Conservation (phyloP, 2,797 vertebrate species). For the Pantherophis alleghaniensis region DNA sequence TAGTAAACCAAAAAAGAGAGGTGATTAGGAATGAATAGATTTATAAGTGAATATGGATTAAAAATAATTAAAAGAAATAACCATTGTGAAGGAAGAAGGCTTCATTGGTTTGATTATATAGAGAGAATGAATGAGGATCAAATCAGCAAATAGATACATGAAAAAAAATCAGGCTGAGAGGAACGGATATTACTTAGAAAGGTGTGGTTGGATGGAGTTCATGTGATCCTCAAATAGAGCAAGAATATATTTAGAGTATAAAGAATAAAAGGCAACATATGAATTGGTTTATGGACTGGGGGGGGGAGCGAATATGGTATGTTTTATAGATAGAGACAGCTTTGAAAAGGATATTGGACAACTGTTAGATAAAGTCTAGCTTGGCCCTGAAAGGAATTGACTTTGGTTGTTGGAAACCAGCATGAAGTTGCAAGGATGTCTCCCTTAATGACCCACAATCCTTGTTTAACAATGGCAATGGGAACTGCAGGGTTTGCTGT, state of each 20-base stretch:
- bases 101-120: background rate
- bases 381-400: background rate
- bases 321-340: background rate
- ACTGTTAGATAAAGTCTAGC: background rate
- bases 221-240: background rate
- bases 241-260: background rate
- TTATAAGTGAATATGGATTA: background rate
- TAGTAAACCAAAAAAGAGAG: background rate
- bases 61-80: background rate
- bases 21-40: background rate
- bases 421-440: background rate
- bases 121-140: background rate
- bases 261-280: background rate
- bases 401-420: background rate
- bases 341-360: background rate
- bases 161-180: background rate
- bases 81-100: background rate
- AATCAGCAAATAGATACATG: background rate
- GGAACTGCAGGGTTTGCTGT: background rate
- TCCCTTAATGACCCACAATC: background rate
- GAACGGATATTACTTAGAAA: background rate
- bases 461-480: background rate
- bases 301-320: background rate
- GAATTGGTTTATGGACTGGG: background rate
- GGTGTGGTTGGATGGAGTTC: background rate